These are phyloP conservation scores for Dendrolimus kikuchii DNA, from an alignment of 1,140 invertebrate species.

Conservation along the genomic window DNA sequence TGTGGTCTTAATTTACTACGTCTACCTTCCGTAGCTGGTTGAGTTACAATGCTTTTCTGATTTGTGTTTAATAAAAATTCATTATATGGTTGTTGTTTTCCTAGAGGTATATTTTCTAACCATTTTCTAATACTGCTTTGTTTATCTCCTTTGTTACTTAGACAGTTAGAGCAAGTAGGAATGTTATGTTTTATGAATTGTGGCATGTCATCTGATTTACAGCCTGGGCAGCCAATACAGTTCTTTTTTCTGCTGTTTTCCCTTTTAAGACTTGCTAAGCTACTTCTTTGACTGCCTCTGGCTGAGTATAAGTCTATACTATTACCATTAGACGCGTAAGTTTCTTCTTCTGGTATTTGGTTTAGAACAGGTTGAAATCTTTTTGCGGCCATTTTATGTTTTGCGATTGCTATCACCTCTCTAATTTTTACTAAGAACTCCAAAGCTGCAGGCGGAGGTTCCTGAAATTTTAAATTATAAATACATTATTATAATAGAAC, in stretches of 20 bases:
- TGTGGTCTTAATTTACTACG: conserved; percentile 41
- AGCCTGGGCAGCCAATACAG: conserved; percentile 79
- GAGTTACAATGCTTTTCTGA: conserved; percentile 41
- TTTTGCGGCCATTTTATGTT: conserved; percentile 88
- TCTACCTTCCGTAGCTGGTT: conserved; percentile 33
- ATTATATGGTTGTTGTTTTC: conserved; percentile 45
- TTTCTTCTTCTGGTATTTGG: conserved; percentile 87
- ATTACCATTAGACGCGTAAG: conserved; percentile 56
- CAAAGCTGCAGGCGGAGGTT: conserved; percentile 87
- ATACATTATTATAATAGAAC: not conserved
- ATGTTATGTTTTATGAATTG: conserved; percentile 59
- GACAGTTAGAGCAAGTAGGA: conserved; percentile 68
- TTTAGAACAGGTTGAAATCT: conserved; percentile 84
- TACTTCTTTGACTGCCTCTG: conserved; percentile 70
- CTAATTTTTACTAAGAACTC: conserved; percentile 90
- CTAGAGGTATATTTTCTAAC: conserved; percentile 81
- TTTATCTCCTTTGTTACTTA: conserved; percentile 75
- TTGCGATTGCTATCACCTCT: conserved; percentile 90
- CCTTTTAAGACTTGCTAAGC: conserved; percentile 72
- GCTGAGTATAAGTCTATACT: conserved; percentile 58
- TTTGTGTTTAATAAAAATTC: conserved; percentile 27
- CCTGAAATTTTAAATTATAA: conserved; percentile 67
- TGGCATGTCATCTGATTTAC: conserved; percentile 56
- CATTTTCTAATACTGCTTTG: conserved; percentile 82
- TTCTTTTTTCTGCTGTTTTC: conserved; percentile 72